Evolutionary conservation across 2,888 invertebrate genomes (phyloP), one percentile per base, ranked within the genome.

Genomic region (Athalia circularis): DNA sequence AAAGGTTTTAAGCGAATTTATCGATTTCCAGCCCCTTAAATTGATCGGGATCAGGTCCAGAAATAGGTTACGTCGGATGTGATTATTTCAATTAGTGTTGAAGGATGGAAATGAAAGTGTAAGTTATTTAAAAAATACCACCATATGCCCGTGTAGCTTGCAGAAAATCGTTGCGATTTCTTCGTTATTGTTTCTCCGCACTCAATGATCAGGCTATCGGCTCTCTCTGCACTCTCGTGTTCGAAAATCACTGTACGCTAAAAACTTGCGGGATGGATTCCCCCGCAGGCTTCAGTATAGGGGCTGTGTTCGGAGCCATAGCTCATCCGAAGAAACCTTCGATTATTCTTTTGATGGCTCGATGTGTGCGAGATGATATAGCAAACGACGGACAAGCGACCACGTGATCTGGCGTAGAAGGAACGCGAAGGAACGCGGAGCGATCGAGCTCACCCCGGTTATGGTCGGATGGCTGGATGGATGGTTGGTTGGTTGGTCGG

Each of bases 1-100:
- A 77, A 52, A 50, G 13, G 59, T n/a, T 48, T n/a, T 48, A 47
- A 61, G 77, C 48, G 59, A 61, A 77, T 77, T 77, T 77, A 77
- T 77, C 47, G 70, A 59, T 77, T 47, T 29, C n/a, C 3, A 76
- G 76, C 47, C 64, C 59, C 72, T 5, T 72, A 59, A 72, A 72
- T 29, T 62, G 75, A 75, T 64, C 75, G 29, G 61, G 62, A 75
- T n/a, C n/a, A n/a, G n/a, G 29, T 29, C 29, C 29, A 2, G 29
- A 29, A 29, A 29, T 29, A 29, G 29, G 29, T 29, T 29, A 29
- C 29, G 29, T 29, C 29, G 29, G 29, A 29, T 29, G 29, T 29
- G 29, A 29, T 29, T 2, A 2, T 29, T 29, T 2, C 1, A 29
- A 29, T 29, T 29, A 29, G 29, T 29, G 29, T 1, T 2, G 29